These are phyloP conservation scores for Gonatopus flavifemur DNA, from an alignment of 1,140 invertebrate genomes.

Conservation along the genomic window DNA sequence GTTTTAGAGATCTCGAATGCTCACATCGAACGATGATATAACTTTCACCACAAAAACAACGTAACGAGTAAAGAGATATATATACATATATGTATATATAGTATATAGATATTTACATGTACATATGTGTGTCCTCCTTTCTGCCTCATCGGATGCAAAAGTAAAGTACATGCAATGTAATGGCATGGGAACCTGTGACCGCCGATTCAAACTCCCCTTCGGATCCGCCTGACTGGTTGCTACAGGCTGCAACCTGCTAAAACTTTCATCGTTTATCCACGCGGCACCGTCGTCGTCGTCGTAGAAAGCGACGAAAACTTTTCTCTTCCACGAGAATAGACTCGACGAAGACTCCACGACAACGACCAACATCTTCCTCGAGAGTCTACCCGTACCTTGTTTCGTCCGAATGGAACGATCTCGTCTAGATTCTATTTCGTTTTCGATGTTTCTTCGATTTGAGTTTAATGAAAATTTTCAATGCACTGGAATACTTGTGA, in stretches of 20 bases:
- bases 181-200: slow-evolving; percentile 35
- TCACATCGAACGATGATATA: slow-evolving; percentile 23
- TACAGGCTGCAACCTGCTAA: slow-evolving; percentile 29
- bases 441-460: no score
- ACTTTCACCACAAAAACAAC: slow-evolving; percentile 27
- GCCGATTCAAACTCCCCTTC: slow-evolving; percentile 24
- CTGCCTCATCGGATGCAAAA: slow-evolving; percentile 30
- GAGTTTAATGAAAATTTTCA: no score
- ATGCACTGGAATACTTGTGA: no score
- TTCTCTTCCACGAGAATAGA: slow-evolving; percentile 7
- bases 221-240: slow-evolving; percentile 31
- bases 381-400: no score
- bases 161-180: slow-evolving; percentile 27
- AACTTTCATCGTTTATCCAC: slow-evolving; percentile 30
- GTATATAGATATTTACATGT: no score
- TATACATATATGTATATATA: no score
- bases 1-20: no score
- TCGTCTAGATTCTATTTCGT: no score
- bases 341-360: slow-evolving; percentile 2
- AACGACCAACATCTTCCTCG: no score
- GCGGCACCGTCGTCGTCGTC: no score
- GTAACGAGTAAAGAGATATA: no score
- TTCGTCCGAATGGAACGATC: no score
- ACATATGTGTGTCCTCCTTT: slow-evolving; percentile 28
- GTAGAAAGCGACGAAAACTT: slow-evolving; percentile 9